phyloP scores from a whole-genome alignment of 2,113 vertebrate species.

The Spheniscus mendiculus region DNA sequence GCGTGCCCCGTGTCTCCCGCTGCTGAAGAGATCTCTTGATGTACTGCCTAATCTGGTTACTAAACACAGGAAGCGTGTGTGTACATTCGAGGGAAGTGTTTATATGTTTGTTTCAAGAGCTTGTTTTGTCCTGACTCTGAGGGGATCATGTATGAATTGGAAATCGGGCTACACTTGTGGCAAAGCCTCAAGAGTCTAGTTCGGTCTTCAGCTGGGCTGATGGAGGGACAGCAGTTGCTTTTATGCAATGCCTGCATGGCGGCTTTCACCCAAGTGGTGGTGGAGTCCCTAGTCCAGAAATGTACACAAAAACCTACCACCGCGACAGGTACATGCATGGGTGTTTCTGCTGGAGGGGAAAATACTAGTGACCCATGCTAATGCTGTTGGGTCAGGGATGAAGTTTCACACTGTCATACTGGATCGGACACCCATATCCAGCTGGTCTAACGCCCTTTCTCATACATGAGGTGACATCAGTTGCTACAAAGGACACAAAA shows the following conservation, averaged over 20 bases:
- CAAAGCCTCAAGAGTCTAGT: fast-evolving
- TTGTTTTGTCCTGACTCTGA: background rate
- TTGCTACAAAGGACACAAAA: background rate
- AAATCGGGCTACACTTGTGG: background rate
- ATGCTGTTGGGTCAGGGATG: no score
- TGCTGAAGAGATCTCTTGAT: fast-evolving
- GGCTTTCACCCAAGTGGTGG: background rate
- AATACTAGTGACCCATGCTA: fast-evolving
- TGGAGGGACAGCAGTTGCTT: background rate
- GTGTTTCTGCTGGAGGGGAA: background rate
- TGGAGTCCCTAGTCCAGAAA: background rate
- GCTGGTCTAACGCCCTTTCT: background rate
- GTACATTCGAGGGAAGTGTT: background rate
- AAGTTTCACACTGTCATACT: fast-evolving
- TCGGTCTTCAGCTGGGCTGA: background rate
- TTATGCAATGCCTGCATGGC: fast-evolving
- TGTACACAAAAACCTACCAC: background rate
- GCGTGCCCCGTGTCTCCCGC: fast-evolving
- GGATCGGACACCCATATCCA: background rate
- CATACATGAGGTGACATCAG: background rate
- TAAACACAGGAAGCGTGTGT: background rate
- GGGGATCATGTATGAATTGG: fast-evolving
- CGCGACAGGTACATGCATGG: fast-evolving
- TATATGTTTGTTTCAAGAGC: background rate
- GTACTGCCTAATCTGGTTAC: fast-evolving